Base-by-base conservation (phyloP, 1,140 invertebrate genomes). In the Monochamus saltuarius region DNA sequence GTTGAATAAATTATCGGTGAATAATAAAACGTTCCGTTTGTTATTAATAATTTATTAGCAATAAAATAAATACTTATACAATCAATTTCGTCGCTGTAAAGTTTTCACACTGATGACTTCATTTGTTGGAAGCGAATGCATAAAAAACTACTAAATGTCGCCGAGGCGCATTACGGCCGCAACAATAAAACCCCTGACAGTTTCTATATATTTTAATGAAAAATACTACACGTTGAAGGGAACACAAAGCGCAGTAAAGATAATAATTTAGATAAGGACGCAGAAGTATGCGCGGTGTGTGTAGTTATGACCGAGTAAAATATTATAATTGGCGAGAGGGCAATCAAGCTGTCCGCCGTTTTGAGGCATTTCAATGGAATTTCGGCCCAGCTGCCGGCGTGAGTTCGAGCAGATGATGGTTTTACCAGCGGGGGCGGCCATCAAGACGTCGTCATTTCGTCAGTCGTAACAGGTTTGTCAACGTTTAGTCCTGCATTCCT, bases 381-480 rank as follows among this genome's bases (percentile, higher is more conserved):
- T 51, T 17, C 35, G 16, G 22, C 10, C 36, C 49, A 51, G n/a
- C 35, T 51, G 39, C 7, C 49, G n/a, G 35, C 9, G n/a, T 1
- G 35, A 22, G 16, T 35, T 14, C 29, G 19, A 45, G 53, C 42
- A 56, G 53, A 34, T 56, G 53, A 45, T 34, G 1, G 22, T 46
- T 17, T 43, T 19, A 19, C 42, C 39, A 43, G 53, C 39, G 53
- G 39, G 53, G 39, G 22, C 53, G 29, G 39, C 39, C 22, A 56
- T 43, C 10, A 43, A 55, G 42, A 16, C 35, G 53, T 56, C 53
- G 8, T 42, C 45, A 19, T 56, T 29, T 45, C 17, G 45, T 56
- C 40, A 45, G 45, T 56, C 39, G 43, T 17, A 56, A 56, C 53
- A 56, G 53, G 53, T 56, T 56, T 56, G 53, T 56, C 53, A 56